Conservation (phyloP, 2,113 vertebrate species). For the Prunella fulvescens region DNA sequence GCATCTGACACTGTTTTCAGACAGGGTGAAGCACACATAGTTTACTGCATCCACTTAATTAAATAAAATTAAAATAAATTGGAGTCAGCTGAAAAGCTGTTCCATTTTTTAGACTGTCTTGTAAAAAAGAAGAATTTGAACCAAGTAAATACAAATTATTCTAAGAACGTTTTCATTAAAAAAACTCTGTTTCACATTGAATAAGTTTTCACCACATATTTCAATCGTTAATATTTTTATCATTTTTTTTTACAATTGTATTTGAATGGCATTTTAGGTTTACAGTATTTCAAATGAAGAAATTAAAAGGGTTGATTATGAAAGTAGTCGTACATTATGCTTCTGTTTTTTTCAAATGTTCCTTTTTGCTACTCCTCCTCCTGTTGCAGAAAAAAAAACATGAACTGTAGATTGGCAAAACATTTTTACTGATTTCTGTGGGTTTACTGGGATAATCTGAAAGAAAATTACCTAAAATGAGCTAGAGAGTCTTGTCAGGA, state of each 20-base stretch:
- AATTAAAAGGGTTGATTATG: not conserved
- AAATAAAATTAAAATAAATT: not conserved
- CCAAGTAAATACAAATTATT: not conserved
- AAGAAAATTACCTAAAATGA: not conserved
- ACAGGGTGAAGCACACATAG: not conserved
- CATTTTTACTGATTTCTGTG: not conserved
- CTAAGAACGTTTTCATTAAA: not conserved
- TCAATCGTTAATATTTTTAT: not conserved
- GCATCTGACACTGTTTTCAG: not conserved
- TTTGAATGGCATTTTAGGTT: not conserved
- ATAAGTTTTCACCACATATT: not conserved
- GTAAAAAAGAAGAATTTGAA: not conserved
- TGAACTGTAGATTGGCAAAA: not conserved
- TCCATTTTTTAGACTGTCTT: not conserved
- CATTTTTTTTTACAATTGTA: not conserved
- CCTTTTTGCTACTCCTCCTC: not conserved
- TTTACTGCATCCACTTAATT: not conserved
- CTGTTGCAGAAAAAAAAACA: not conserved
- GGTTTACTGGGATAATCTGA: not conserved
- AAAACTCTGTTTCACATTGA: not conserved
- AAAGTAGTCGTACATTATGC: not conserved
- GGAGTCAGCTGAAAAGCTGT: not conserved
- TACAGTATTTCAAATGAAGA: not conserved
- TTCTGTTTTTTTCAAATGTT: not conserved
- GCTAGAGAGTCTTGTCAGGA: not conserved